Evolutionary conservation across 2,797 vertebrate genomes (phyloP).

Genomic region (Arnoldichthys spilopterus): DNA sequence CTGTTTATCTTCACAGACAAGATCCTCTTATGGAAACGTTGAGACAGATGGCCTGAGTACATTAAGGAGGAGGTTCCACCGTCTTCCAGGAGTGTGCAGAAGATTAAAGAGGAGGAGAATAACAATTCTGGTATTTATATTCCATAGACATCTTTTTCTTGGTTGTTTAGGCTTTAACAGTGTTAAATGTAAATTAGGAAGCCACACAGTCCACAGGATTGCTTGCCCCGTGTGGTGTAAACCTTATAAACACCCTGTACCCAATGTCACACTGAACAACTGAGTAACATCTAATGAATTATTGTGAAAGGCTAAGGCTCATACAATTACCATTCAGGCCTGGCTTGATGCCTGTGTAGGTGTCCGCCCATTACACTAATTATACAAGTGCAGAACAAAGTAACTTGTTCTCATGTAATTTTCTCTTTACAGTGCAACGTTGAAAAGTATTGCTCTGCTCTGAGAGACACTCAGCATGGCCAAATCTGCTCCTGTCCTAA

Average conservation of each 20-base stretch:
- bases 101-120: constrained; percentile 73
- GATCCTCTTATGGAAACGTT: background rate
- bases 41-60: constrained; percentile 15
- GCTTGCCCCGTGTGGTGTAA: background rate
- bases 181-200: background rate
- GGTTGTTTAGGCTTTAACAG: background rate
- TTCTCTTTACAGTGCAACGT: constrained; percentile 69
- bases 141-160: background rate
- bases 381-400: background rate
- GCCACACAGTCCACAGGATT: background rate
- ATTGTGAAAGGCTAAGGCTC: background rate
- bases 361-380: background rate
- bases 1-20: constrained; percentile 19
- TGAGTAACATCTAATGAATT: constrained; percentile 40
- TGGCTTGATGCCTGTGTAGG: background rate
- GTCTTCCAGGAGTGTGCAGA: constrained; percentile 73
- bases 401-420: constrained; percentile 5
- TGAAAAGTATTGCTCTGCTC: constrained; percentile 68
- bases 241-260: background rate
- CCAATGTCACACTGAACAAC: background rate
- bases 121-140: constrained; percentile 70
- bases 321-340: background rate
- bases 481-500: constrained; percentile 74
- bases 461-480: constrained; percentile 52
- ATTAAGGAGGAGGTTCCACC: constrained; percentile 49